A percentile compares a stretch with the other conserved stretches of the same genome.
phyloP scores from a whole-genome alignment of 2,797 vertebrate species.

The Gadopsis marmoratus region DNA sequence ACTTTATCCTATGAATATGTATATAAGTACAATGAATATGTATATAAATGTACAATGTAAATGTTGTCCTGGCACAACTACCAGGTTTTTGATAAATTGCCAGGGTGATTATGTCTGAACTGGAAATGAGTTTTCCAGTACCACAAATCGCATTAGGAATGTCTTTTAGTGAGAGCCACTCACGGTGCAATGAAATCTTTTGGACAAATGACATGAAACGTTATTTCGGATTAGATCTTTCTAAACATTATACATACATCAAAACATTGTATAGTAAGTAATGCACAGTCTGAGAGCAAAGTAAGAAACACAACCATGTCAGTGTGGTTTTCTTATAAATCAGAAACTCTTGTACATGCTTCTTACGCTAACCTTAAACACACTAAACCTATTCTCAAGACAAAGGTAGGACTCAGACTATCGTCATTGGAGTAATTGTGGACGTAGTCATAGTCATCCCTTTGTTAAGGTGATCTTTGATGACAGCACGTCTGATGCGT shows the following conservation, averaged over 20 bases:
- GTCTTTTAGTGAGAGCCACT: not conserved
- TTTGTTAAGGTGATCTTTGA: constrained; percentile 54
- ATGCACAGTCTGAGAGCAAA: not conserved
- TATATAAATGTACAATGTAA: not conserved
- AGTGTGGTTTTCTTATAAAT: not conserved
- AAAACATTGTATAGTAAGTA: not conserved
- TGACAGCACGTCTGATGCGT: constrained; percentile 58
- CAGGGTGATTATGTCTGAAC: not conserved
- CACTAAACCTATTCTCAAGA: constrained; percentile 22
- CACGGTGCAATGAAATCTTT: not conserved
- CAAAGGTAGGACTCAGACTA: constrained; percentile 26
- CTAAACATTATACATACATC: not conserved
- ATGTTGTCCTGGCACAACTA: not conserved
- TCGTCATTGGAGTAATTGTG: constrained; percentile 45
- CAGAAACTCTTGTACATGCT: not conserved
- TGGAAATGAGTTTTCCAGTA: not conserved
- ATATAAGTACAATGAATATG: too few relatives aligned
- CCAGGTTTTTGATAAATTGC: not conserved
- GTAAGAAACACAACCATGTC: not conserved
- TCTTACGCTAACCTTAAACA: not conserved
- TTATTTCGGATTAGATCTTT: not conserved
- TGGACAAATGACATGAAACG: not conserved
- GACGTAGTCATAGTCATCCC: constrained; percentile 30
- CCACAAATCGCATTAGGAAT: not conserved
- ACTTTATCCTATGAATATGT: too few relatives aligned